Percentiles rank a stretch among this genome's conserved stretches.
These are phyloP conservation scores for Nephrotoma flavescens DNA, from an alignment of 2,888 invertebrate species.

Conservation along the genomic window DNA sequence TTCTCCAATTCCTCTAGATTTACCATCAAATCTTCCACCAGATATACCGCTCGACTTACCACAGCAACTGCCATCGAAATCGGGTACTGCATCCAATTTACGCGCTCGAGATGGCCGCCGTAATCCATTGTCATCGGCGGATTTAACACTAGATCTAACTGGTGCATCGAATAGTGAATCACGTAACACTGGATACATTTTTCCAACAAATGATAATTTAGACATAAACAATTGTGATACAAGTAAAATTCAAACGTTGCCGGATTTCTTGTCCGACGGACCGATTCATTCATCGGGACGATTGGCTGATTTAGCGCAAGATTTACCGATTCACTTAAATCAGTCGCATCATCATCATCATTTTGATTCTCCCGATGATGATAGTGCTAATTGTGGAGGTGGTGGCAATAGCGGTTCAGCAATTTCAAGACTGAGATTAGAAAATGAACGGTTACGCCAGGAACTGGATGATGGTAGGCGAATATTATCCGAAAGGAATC, in stretches of 20 bases:
- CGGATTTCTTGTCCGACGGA: slow-evolving; percentile 58
- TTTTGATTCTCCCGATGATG: slow-evolving; percentile 29
- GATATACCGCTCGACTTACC: neutral
- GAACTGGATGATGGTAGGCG: slow-evolving; percentile 39
- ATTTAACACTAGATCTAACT: slow-evolving; percentile 7
- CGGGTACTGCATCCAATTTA: neutral
- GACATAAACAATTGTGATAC: neutral
- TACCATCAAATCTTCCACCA: slow-evolving; percentile 6
- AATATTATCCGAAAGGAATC: slow-evolving; percentile 37
- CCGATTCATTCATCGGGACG: slow-evolving; percentile 36
- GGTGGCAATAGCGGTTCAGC: slow-evolving; percentile 15
- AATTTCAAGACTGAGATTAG: slow-evolving; percentile 23
- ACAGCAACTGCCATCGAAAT: neutral
- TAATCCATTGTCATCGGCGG: neutral
- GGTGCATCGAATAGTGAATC: neutral
- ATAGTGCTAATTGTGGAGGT: slow-evolving; percentile 14
- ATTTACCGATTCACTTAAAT: slow-evolving; percentile 17
- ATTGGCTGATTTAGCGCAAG: slow-evolving; percentile 29
- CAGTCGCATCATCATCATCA: slow-evolving; percentile 6
- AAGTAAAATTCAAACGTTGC: slow-evolving; percentile 35
- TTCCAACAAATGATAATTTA: slow-evolving; percentile 6
- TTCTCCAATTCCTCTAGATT: slow-evolving; percentile 10
- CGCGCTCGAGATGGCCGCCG: neutral
- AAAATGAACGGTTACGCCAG: slow-evolving; percentile 34
- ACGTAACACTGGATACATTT: neutral